These are phyloP conservation scores for Campoletis sonorensis DNA, from an alignment of 1,140 invertebrate genomes.

Conservation along the genomic window DNA sequence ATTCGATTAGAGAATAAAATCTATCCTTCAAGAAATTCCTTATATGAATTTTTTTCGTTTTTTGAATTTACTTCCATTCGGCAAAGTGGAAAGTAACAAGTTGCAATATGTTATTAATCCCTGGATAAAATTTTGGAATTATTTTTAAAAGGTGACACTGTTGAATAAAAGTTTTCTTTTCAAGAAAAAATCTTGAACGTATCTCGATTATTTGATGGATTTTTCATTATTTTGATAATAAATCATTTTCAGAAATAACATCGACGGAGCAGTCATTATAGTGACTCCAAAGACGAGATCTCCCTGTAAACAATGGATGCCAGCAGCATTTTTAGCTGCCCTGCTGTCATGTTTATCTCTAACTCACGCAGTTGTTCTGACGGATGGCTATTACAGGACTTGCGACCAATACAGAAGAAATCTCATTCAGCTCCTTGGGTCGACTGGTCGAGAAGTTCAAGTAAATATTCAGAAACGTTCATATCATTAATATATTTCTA, in stretches of 20 bases:
- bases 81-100: no score
- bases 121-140: no score
- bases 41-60: no score
- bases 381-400: constrained; percentile 82
- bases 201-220: not conserved
- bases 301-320: constrained; percentile 80
- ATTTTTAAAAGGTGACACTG: no score
- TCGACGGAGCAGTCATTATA: constrained; percentile 79
- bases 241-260: constrained; percentile 67
- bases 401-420: constrained; percentile 81
- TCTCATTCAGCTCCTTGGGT: constrained; percentile 74
- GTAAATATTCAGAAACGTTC: constrained; percentile 51
- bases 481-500: no score
- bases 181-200: no score
- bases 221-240: constrained; percentile 13
- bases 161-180: no score
- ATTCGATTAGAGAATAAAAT: no score
- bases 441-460: constrained; percentile 69
- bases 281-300: constrained; percentile 76
- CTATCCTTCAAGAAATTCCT: no score
- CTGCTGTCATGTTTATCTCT: constrained; percentile 80
- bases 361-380: constrained; percentile 79
- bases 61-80: no score
- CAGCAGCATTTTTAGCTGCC: constrained; percentile 76
- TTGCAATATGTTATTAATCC: no score